These are phyloP conservation scores for Pogonognathellus flavescens DNA, from an alignment of 1,140 invertebrate genomes.

Conservation along the genomic window DNA sequence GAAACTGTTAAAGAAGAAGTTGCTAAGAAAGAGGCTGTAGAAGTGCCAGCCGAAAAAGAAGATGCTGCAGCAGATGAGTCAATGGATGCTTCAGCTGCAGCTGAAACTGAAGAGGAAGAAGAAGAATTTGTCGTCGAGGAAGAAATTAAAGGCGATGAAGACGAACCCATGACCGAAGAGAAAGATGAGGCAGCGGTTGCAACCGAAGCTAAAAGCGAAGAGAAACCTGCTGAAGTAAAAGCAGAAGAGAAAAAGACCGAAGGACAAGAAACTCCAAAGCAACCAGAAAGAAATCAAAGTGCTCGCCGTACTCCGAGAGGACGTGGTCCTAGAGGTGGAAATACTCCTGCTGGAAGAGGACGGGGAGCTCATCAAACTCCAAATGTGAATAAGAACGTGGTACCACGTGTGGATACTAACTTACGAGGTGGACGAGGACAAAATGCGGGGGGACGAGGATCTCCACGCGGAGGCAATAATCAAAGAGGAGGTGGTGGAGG, in stretches of 20 bases:
- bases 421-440: conserved; percentile 2
- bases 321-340: not conserved
- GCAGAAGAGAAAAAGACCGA: conserved; percentile 13
- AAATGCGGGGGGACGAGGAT: not conserved
- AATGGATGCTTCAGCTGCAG: conserved; percentile 12
- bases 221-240: not conserved
- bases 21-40: conserved; percentile 32
- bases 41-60: not conserved
- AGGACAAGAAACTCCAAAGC: conserved; percentile 3
- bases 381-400: not conserved
- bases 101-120: not conserved
- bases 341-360: not conserved
- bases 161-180: not conserved
- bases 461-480: conserved; percentile 24
- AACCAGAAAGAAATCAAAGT: conserved; percentile 1
- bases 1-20: not conserved
- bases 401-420: not conserved
- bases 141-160: not conserved
- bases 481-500: conserved; percentile 20
- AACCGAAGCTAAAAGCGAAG: not conserved
- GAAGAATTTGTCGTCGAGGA: conserved; percentile 8
- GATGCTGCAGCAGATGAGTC: not conserved
- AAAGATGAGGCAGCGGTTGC: not conserved
- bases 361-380: conserved; percentile 4
- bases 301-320: not conserved